These are phyloP conservation scores for Globodera ellingtonae DNA, from an alignment of 1,140 invertebrate genomes.

Conservation along the genomic window DNA sequence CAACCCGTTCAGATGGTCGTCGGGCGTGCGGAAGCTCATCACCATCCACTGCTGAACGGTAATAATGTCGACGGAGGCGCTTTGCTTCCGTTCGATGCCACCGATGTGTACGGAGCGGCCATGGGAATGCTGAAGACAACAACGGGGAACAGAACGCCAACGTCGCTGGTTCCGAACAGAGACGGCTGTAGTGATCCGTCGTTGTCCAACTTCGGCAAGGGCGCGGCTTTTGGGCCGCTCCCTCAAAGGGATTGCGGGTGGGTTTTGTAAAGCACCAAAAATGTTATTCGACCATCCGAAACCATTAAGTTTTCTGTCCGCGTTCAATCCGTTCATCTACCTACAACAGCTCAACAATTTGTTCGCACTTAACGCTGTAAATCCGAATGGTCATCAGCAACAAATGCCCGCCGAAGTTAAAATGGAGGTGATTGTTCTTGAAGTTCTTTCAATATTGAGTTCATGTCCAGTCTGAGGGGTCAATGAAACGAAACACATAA, in stretches of 20 bases:
- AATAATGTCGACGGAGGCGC: neutral
- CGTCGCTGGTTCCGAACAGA: neutral
- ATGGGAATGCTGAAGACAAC: conserved; percentile 8
- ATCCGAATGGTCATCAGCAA: neutral
- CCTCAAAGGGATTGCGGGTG: neutral
- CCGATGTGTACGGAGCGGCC: neutral
- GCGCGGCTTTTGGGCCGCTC: conserved; percentile 5
- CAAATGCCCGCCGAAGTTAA: neutral
- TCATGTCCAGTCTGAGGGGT: no score
- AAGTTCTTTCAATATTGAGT: no score
- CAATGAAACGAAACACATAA: no score
- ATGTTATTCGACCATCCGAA: neutral
- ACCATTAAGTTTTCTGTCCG: conserved; percentile 20
- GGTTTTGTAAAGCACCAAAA: neutral
- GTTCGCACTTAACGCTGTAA: neutral
- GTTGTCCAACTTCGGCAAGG: neutral
- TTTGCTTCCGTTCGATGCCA: neutral
- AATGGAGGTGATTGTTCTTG: conserved; percentile 1
- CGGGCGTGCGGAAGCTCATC: neutral
- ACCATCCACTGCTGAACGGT: neutral
- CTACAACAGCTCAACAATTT: conserved; percentile 41
- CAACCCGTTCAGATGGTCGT: neutral
- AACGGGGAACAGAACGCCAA: neutral
- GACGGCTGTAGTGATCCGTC: neutral
- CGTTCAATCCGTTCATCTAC: conserved; percentile 41